phyloP scores from a whole-genome alignment of 2,113 vertebrate genomes.

The Phoxinus phoxinus region DNA sequence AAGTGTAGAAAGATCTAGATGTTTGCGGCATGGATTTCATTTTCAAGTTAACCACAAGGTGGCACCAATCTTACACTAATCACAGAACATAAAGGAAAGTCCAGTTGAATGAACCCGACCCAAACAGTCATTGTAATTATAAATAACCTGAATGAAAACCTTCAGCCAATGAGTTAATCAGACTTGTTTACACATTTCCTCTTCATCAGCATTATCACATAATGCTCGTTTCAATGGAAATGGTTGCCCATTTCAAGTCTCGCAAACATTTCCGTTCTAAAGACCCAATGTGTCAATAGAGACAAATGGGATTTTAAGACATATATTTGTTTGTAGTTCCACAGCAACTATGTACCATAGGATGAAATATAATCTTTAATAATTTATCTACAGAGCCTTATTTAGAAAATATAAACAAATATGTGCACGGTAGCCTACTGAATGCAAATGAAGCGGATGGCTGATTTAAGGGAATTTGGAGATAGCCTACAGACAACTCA shows the following conservation, averaged over 20 bases:
- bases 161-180: neutral
- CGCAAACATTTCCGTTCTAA: neutral
- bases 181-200: neutral
- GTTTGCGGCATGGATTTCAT: neutral
- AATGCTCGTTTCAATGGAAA: neutral
- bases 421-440: too few relatives aligned
- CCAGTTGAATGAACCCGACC: too few relatives aligned
- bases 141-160: neutral
- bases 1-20: neutral
- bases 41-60: neutral
- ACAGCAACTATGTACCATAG: too few relatives aligned
- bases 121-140: neutral
- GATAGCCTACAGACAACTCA: too few relatives aligned
- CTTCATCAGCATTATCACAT: constrained; percentile 8
- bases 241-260: neutral
- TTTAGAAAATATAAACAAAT: too few relatives aligned
- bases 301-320: too few relatives aligned
- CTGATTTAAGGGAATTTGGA: too few relatives aligned
- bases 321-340: too few relatives aligned
- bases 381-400: too few relatives aligned
- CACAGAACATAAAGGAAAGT: neutral
- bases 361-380: too few relatives aligned
- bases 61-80: neutral
- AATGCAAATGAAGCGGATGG: too few relatives aligned
- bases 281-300: too few relatives aligned